phyloP scores from a whole-genome alignment of 2,888 invertebrate genomes.

The Pollenia amentaria region DNA sequence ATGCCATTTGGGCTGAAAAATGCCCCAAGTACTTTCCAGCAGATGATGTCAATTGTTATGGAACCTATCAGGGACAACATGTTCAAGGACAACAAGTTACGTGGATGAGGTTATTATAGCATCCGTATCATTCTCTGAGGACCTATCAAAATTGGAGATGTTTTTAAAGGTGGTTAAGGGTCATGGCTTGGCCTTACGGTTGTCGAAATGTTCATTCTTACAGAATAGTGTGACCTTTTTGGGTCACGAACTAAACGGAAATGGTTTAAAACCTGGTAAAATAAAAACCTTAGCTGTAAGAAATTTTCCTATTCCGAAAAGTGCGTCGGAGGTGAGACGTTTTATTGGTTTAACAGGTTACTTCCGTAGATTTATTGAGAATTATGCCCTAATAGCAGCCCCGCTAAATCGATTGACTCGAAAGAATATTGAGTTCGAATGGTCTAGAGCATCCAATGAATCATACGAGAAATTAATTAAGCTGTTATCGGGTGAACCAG shows the following conservation, averaged over 20 bases:
- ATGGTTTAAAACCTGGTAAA: slow-evolving; percentile 75
- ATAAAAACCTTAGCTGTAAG: slow-evolving; percentile 76
- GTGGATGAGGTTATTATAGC: slow-evolving; percentile 34
- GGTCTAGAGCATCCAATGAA: slow-evolving; percentile 52
- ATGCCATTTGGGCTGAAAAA: slow-evolving; percentile 64
- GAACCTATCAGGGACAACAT: slow-evolving; percentile 46
- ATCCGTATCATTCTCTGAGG: slow-evolving; percentile 2
- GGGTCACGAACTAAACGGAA: slow-evolving; percentile 30
- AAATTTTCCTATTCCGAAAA: slow-evolving; percentile 75
- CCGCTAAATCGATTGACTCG: slow-evolving; percentile 74
- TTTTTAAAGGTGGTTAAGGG: not conserved
- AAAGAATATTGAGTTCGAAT: slow-evolving; percentile 63
- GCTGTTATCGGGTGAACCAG: slow-evolving; percentile 72
- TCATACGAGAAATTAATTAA: slow-evolving; percentile 74
- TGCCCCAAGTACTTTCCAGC: slow-evolving; percentile 81
- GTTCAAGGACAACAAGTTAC: slow-evolving; percentile 53
- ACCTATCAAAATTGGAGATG: not conserved
- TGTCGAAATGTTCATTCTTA: slow-evolving; percentile 40
- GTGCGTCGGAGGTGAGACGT: slow-evolving; percentile 14
- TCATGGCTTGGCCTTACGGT: slow-evolving; percentile 21
- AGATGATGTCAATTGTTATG: slow-evolving; percentile 71
- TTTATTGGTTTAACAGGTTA: slow-evolving; percentile 78
- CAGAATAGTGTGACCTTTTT: slow-evolving; percentile 17
- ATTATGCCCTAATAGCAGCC: slow-evolving; percentile 74
- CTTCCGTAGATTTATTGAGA: slow-evolving; percentile 78